A percentile compares a stretch with the other conserved stretches of the same genome.
These are phyloP conservation scores for Hemitrygon akajei DNA, from an alignment of 2,797 vertebrate species.

Conservation along the genomic window DNA sequence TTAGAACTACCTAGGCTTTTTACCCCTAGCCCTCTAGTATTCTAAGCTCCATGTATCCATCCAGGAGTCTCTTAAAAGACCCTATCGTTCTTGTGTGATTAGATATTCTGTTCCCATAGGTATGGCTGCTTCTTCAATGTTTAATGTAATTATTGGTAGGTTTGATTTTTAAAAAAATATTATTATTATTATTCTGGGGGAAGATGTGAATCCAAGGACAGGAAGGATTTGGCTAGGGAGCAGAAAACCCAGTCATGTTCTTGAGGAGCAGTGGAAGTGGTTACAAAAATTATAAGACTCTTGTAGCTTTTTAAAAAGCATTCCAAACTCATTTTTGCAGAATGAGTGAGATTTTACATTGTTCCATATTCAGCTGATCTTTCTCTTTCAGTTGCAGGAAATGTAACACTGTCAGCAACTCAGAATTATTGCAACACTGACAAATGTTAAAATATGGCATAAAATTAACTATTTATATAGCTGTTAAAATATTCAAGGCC, in stretches of 20 bases:
- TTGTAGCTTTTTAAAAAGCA: not conserved
- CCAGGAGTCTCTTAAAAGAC: no score
- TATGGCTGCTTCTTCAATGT: no score
- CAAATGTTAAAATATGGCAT: not conserved
- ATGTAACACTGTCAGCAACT: not conserved
- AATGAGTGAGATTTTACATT: not conserved
- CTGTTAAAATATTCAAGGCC: not conserved
- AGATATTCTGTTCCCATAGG: no score
- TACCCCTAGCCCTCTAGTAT: no score
- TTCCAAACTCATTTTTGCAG: not conserved
- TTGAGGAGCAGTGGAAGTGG: not conserved
- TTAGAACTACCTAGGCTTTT: no score
- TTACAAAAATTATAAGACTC: no score
- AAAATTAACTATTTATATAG: not conserved
- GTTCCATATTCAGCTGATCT: not conserved
- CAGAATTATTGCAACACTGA: not conserved
- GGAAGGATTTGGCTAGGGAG: not conserved
- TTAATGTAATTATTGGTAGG: not conserved
- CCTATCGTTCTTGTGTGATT: no score
- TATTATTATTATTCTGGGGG: not conserved
- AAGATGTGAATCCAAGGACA: not conserved
- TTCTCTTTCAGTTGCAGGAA: not conserved
- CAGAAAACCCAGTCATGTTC: not conserved
- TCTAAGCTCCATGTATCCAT: no score
- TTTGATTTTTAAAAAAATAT: no score